Evolutionary conservation across 2,888 invertebrate genomes (phyloP).

Genomic region (Sceliomorpha sp.): DNA sequence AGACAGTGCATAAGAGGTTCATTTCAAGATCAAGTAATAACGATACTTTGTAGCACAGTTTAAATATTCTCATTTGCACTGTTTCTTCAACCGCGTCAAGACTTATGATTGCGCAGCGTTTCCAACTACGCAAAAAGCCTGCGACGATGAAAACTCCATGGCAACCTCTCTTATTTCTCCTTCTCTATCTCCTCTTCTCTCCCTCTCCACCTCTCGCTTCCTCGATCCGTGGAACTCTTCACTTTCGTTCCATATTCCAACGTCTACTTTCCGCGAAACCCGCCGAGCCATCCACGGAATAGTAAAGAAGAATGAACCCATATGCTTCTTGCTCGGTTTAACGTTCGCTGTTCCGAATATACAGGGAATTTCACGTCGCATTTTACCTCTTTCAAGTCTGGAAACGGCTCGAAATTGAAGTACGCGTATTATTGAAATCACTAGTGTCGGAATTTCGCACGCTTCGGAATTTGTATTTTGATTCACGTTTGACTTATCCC

Average conservation of each 20-base stretch:
- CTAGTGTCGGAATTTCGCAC: slow-evolving; percentile 49
- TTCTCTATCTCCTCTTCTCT: slow-evolving; percentile 16
- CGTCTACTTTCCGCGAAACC: slow-evolving; percentile 44
- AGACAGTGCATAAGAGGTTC: slow-evolving; percentile 37
- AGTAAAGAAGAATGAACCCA: slow-evolving; percentile 55
- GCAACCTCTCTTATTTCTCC: slow-evolving; percentile 63
- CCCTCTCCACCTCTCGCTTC: slow-evolving; percentile 24
- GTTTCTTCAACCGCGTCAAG: slow-evolving; percentile 67
- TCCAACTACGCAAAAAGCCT: slow-evolving; percentile 56
- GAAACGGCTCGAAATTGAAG: slow-evolving; percentile 53
- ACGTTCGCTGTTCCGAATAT: slow-evolving; percentile 52
- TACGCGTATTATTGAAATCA: slow-evolving; percentile 54
- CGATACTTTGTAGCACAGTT: slow-evolving; percentile 52
- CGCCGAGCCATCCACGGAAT: slow-evolving; percentile 49
- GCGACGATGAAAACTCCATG: slow-evolving; percentile 57
- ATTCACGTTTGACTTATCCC: slow-evolving; percentile 52
- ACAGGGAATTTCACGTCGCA: slow-evolving; percentile 56
- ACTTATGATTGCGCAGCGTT: slow-evolving; percentile 65
- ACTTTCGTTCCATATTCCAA: slow-evolving; percentile 52
- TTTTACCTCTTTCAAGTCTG: slow-evolving; percentile 45
- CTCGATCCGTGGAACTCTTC: slow-evolving; percentile 43
- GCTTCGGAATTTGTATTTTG: slow-evolving; percentile 51
- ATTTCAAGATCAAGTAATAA: slow-evolving; percentile 49
- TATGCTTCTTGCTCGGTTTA: slow-evolving; percentile 56
- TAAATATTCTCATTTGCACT: slow-evolving; percentile 53